phyloP scores from a whole-genome alignment of 2,888 invertebrate species.

The Polydesmus complanatus region DNA sequence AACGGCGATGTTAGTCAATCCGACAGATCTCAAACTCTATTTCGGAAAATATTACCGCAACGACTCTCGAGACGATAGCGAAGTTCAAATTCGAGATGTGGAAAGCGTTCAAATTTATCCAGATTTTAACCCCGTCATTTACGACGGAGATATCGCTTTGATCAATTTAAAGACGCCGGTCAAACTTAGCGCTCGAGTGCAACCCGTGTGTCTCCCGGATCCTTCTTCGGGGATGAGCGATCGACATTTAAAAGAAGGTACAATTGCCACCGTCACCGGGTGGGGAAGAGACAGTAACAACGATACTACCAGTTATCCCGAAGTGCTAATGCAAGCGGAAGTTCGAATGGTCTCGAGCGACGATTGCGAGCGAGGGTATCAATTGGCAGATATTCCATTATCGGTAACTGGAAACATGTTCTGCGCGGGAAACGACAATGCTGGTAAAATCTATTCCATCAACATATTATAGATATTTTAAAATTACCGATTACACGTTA shows the following conservation, averaged over 20 bases:
- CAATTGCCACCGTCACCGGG: slow-evolving; percentile 21
- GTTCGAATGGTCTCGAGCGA: slow-evolving; percentile 20
- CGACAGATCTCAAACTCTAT: slow-evolving; percentile 20
- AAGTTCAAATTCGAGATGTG: slow-evolving; percentile 20
- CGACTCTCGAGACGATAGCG: slow-evolving; percentile 20
- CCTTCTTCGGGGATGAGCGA: slow-evolving; percentile 16
- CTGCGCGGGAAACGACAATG: slow-evolving; percentile 18
- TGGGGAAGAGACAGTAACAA: slow-evolving; percentile 23
- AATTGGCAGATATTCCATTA: slow-evolving; percentile 18
- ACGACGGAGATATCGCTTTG: slow-evolving; percentile 22
- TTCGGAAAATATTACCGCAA: slow-evolving; percentile 22
- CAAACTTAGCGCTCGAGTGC: slow-evolving; percentile 20
- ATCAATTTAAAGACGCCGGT: slow-evolving; percentile 20
- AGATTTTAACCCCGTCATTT: slow-evolving; percentile 20
- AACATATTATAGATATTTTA: neutral
- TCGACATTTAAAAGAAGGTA: slow-evolving; percentile 20
- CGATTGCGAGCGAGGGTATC: slow-evolving; percentile 21
- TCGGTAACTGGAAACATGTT: slow-evolving; percentile 17
- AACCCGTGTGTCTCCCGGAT: slow-evolving; percentile 21
- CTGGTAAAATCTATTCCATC: neutral
- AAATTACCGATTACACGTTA: neutral
- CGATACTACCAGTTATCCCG: slow-evolving; percentile 13
- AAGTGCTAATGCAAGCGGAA: slow-evolving; percentile 20
- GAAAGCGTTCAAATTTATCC: slow-evolving; percentile 20
- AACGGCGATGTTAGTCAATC: slow-evolving; percentile 1